Conservation (phyloP, 1,140 invertebrate genomes). For the Caerostris extrusa region DNA sequence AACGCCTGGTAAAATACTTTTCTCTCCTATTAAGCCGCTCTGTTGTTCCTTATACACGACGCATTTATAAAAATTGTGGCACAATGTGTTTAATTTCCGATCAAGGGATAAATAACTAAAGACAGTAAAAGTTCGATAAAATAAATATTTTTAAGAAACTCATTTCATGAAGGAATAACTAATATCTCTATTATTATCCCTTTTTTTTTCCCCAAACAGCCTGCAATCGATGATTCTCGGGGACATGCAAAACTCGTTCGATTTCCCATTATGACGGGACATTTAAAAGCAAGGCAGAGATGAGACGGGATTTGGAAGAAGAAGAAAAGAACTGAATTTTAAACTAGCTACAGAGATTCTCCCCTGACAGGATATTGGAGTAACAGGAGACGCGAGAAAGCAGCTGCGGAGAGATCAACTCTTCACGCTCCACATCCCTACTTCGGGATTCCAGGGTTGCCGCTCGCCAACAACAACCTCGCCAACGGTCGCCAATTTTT, state of each 20-base stretch:
- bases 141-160: too few species aligned
- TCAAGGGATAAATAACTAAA: too few species aligned
- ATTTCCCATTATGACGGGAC: not conserved
- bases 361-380: not conserved
- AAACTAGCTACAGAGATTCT: not conserved
- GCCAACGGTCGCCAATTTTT: not conserved
- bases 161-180: too few species aligned
- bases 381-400: not conserved
- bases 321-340: not conserved
- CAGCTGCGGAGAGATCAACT: slow-evolving; percentile 10
- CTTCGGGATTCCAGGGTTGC: not conserved
- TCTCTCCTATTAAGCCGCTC: too few species aligned
- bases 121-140: too few species aligned
- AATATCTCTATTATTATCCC: too few species aligned
- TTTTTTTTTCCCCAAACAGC: too few species aligned
- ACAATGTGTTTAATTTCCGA: too few species aligned
- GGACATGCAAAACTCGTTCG: not conserved
- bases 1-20: too few species aligned
- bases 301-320: not conserved
- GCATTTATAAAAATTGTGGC: too few species aligned
- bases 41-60: too few species aligned
- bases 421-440: not conserved
- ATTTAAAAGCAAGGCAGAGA: not conserved
- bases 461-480: not conserved
- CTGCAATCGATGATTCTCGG: too few species aligned